Evolutionary conservation across 2,113 vertebrate species (phyloP), one percentile per base, ranked within the genome.

Genomic region (Carassius carassius): DNA sequence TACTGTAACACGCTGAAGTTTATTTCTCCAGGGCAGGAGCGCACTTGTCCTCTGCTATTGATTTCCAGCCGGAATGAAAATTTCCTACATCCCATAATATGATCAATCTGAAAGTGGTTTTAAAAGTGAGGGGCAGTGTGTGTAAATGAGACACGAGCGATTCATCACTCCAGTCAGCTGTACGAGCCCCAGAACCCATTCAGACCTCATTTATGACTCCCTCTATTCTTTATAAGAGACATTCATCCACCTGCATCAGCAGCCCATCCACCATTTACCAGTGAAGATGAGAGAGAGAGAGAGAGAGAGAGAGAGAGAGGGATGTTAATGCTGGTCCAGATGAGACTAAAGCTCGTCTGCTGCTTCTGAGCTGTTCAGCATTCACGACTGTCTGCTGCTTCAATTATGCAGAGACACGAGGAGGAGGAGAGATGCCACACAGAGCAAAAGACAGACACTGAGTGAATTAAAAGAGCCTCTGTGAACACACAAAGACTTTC

Each of bases 341-440:
- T 69, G 83, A 73, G 62, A 81, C 12, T n/a, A 56, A 58, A 56
- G 25, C 69, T 37, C 12, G 83, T 67, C 73, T 69, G 19, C 74
- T 44, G 19, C 41, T 51, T 75, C 72, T 75, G n/a, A 75, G 25
- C 21, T 47, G 35, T 62, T 58, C 47, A 5, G 25, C 60, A 65
- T 76, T 37, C 74, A 62, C 67, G 0, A 14, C 23, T 49, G 67
- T 35, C 69, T 67, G 58, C 65, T 29, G 75, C 79, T 78, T 62
- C 78, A 84, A 62, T 84, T 56, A 84, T 87, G 77, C 44, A 73
- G 41, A 82, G 62, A 78, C 49, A 29, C 16, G 14, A 78, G 56
- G 16, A 47, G 47, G 35, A 77, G 58, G 14, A 37, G 41, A 67
- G 32, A 51, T 37, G 83, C 11, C 21, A 77, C 74, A 65, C n/a